These are phyloP conservation scores for Platyura marginata DNA, from an alignment of 1,140 invertebrate genomes.

Conservation along the genomic window DNA sequence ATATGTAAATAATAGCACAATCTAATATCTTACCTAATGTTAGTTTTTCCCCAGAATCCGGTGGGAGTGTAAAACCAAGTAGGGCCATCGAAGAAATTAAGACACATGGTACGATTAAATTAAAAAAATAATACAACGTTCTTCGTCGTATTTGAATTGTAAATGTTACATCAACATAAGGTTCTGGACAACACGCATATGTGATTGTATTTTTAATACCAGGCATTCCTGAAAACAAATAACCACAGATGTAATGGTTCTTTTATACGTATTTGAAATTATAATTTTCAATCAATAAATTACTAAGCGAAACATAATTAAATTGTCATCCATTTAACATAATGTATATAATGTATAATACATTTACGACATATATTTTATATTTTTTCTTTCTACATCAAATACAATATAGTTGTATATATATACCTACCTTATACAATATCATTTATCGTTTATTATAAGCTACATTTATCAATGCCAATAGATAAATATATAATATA, in stretches of 20 bases:
- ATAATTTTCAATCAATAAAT: no score
- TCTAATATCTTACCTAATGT: conserved; percentile 67
- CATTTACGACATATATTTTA: no score
- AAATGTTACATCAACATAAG: conserved; percentile 95
- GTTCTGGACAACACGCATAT: conserved; percentile 74
- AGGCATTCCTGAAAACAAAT: conserved; percentile 46
- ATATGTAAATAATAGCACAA: not conserved
- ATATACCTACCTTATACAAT: no score
- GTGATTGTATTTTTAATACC: conserved; percentile 66
- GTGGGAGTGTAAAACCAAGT: conserved; percentile 91
- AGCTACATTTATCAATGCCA: no score
- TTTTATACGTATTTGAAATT: no score
- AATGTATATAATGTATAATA: no score
- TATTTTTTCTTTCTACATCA: no score
- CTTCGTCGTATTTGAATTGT: conserved; percentile 89
- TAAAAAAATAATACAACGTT: conserved; percentile 98
- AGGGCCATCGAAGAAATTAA: conserved; percentile 96
- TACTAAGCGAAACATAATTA: no score
- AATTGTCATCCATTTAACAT: no score
- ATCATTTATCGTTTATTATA: no score
- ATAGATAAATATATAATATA: no score
- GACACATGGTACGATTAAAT: conserved; percentile 97
- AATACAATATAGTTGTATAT: no score
- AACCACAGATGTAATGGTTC: not conserved
- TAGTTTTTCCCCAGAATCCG: conserved; percentile 96